These are phyloP conservation scores for Perca flavescens DNA, from an alignment of 2,113 vertebrate species.

Conservation along the genomic window DNA sequence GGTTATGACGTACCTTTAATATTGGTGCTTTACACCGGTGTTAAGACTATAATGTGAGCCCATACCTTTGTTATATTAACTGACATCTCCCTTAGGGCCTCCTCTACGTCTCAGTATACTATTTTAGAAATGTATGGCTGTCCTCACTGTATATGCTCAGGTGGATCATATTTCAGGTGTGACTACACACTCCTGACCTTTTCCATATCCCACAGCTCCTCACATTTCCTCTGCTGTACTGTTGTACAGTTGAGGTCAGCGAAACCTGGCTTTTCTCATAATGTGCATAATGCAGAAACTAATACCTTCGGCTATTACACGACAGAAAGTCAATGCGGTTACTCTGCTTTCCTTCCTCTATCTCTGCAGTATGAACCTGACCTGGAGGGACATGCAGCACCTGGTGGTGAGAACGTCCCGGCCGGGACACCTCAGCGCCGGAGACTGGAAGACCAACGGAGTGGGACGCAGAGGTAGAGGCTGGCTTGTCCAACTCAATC, in stretches of 20 bases:
- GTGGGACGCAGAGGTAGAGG: slow-evolving; percentile 93
- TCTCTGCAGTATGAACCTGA: slow-evolving; percentile 91
- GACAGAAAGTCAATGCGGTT: slow-evolving; percentile 34
- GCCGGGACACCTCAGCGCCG: slow-evolving; percentile 91
- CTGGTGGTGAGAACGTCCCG: slow-evolving; percentile 93
- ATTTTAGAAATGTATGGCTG: slow-evolving; percentile 24
- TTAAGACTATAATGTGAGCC: slow-evolving; percentile 51
- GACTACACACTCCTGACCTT: slow-evolving; percentile 54
- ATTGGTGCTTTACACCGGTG: slow-evolving; percentile 21
- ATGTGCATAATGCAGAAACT: slow-evolving; percentile 39
- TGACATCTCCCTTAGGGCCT: slow-evolving; percentile 34
- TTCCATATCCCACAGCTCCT: slow-evolving; percentile 40
- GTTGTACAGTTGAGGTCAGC: slow-evolving; percentile 45
- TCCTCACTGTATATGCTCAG: slow-evolving; percentile 2
- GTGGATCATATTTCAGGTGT: slow-evolving; percentile 50
- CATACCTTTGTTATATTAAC: slow-evolving; percentile 48
- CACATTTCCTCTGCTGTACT: slow-evolving; percentile 45
- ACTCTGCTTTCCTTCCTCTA: slow-evolving; percentile 21
- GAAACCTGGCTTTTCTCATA: slow-evolving; percentile 34
- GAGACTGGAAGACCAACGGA: slow-evolving; percentile 95
- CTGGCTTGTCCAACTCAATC: neutral
- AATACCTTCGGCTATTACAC: slow-evolving; percentile 27
- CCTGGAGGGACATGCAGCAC: slow-evolving; percentile 99
- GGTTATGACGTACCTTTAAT: slow-evolving; percentile 47
- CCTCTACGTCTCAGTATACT: slow-evolving; percentile 21